Evolutionary conservation across 1,140 invertebrate genomes (phyloP), one percentile per base, ranked within the genome.

Genomic region (Nilaparvata lugens): DNA sequence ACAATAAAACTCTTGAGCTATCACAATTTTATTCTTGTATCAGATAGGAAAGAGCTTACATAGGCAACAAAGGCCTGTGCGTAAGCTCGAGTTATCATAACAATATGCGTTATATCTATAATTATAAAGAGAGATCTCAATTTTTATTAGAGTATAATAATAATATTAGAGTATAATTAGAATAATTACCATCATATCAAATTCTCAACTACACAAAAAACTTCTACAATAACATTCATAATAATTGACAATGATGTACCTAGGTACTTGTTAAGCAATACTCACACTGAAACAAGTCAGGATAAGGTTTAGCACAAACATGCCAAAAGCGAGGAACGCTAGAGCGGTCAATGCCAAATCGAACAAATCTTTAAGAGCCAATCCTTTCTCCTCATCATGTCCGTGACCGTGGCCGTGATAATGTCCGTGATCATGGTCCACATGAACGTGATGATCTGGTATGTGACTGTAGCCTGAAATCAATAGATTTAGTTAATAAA

Each of bases 311-410:
- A 89, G 73, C 2, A 87, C 76, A 61, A 90, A 90, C 70, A 88
- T 80, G 42, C 84, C 84, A 25, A 90, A 90, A 0, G 86, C 85
- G n/a, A 89, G 67, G 66, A 86, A 89, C 0, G 87, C 87, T 7
- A 90, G 75, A 0, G 86, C 86, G 0, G 88, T 89, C 1, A 89
- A 74, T 0, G 86, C 86, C 45, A 89, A 82, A 60, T 90, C 86
- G 40, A 88, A 88, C 28, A 90, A 77, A 62, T 89, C 86, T 25
- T 79, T 79, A 9, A 89, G 68, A 1, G 80, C 79, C 13, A 88
- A 69, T 43, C 74, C 71, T 54, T 75, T 76, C 14, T 67, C 65
- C 1, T 72, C 67, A 2, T 71, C 63, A 13, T 70, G 61, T 40
- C 69, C 60, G 28, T 75, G 66, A 48, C n/a, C n/a, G n/a, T n/a